phyloP scores from a whole-genome alignment of 2,113 vertebrate species.

The Laticauda colubrina region DNA sequence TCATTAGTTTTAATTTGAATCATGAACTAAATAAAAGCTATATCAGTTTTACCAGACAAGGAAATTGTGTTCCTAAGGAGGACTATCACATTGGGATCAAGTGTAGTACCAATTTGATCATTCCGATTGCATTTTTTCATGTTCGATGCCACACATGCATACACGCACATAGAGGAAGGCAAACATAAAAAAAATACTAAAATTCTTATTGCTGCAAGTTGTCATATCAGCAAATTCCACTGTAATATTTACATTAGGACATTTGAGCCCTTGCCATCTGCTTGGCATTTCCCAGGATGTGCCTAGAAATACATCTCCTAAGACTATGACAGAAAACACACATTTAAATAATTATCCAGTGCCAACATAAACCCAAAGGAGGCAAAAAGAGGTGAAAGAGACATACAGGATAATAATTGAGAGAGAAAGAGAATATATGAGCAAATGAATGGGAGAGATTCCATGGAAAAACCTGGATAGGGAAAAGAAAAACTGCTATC shows the following conservation, averaged over 20 bases:
- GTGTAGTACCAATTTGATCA: not conserved
- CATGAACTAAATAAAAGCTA: not conserved
- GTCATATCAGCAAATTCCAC: slow-evolving; percentile 26
- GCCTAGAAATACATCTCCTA: slow-evolving; percentile 35
- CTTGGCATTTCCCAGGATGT: slow-evolving; percentile 13
- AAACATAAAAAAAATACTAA: not conserved
- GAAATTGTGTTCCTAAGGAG: not conserved
- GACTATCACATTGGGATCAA: not conserved
- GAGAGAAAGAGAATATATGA: not conserved
- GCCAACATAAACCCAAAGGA: slow-evolving; percentile 5
- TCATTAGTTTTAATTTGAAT: not conserved
- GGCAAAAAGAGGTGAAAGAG: slow-evolving; percentile 14
- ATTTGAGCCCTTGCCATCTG: slow-evolving; percentile 28
- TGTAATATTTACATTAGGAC: slow-evolving; percentile 40
- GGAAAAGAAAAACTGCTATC: not conserved
- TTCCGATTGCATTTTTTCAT: not conserved
- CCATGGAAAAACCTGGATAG: not conserved
- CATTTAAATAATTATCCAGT: slow-evolving; percentile 35
- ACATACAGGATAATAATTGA: not conserved
- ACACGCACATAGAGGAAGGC: not conserved
- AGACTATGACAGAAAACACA: slow-evolving; percentile 23
- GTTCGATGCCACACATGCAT: not conserved
- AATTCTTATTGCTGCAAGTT: slow-evolving; percentile 19
- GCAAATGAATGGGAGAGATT: not conserved
- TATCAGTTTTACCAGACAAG: not conserved